Conservation (phyloP, 2,797 vertebrate genomes). For the Danio tinwini region DNA sequence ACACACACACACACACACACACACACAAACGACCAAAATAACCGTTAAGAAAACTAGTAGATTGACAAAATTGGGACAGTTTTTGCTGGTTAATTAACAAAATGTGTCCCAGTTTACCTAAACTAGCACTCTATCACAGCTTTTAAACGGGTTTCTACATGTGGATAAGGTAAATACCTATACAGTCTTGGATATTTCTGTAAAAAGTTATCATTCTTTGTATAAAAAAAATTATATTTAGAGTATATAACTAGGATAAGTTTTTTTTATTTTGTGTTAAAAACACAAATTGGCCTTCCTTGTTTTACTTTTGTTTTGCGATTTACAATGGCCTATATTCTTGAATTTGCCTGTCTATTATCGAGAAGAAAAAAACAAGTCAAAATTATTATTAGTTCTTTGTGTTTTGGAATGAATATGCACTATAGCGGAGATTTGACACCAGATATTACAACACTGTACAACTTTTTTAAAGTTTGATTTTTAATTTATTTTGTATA, state of each 20-base stretch:
- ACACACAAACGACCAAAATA: slow-evolving; percentile 4
- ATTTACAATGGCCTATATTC: slow-evolving; percentile 6
- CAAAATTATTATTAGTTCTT: slow-evolving; percentile 56
- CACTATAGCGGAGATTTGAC: slow-evolving; percentile 72
- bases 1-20: no score
- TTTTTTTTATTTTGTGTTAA: slow-evolving; percentile 27
- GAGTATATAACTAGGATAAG: slow-evolving; percentile 47
- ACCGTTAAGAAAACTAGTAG: neutral
- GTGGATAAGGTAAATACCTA: neutral
- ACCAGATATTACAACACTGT: slow-evolving; percentile 75
- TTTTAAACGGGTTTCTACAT: neutral
- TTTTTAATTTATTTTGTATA: slow-evolving; percentile 83
- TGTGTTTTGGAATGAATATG: slow-evolving; percentile 67
- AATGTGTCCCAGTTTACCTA: neutral
- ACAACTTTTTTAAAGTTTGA: slow-evolving; percentile 73
- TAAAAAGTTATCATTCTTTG: slow-evolving; percentile 26
- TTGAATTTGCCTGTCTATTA: slow-evolving; percentile 64
- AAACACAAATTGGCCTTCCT: slow-evolving; percentile 38
- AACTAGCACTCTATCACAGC: neutral
- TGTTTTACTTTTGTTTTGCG: slow-evolving; percentile 44
- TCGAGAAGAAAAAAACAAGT: slow-evolving; percentile 36
- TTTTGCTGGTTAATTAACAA: neutral
- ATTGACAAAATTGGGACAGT: neutral
- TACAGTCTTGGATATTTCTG: neutral
- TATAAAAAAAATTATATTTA: slow-evolving; percentile 17